These are phyloP conservation scores for Pelvicachromis taeniatus DNA, from an alignment of 2,113 vertebrate genomes.

Conservation along the genomic window DNA sequence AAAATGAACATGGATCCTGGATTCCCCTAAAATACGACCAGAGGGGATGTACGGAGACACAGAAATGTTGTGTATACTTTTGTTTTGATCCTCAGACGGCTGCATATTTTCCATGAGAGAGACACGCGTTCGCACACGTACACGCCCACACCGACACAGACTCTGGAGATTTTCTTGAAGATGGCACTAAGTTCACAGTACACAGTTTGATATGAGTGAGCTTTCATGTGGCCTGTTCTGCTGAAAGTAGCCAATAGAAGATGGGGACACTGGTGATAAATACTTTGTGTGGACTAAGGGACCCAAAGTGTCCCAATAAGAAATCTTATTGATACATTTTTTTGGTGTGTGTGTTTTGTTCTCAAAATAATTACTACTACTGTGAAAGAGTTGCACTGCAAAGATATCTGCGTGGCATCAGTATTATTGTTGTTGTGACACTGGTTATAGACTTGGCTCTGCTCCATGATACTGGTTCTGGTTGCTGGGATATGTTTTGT, in stretches of 20 bases:
- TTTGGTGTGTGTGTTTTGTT: no score
- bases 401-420: background rate
- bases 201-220: background rate
- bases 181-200: no score
- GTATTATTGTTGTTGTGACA: background rate
- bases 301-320: background rate
- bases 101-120: background rate
- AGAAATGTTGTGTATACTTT: background rate
- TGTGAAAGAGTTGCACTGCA: no score
- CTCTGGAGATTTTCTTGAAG: no score
- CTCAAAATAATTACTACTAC: no score
- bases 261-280: background rate
- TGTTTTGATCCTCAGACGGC: background rate
- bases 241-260: background rate
- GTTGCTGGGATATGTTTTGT: background rate
- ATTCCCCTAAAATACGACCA: background rate
- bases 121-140: background rate
- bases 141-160: background rate
- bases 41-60: background rate
- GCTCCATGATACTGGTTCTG: no score
- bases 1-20: no score
- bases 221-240: background rate
- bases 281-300: background rate
- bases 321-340: background rate
- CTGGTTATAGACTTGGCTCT: background rate